phyloP scores from a whole-genome alignment of 2,888 invertebrate genomes.

The Epistrophella euchroma region DNA sequence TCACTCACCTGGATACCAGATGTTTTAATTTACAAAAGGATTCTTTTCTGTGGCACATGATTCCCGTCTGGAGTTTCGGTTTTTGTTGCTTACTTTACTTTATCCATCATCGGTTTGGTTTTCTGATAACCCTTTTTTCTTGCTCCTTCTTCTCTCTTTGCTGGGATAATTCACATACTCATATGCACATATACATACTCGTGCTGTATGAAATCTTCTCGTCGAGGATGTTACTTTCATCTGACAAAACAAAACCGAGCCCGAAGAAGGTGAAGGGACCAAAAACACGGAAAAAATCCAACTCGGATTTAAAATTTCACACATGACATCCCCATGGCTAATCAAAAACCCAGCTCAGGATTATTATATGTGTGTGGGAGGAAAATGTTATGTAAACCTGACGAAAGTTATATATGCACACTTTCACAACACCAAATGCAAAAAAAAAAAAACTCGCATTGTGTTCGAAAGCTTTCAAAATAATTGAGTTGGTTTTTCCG shows the following conservation, averaged over 20 bases:
- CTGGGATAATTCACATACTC: constrained; percentile 30
- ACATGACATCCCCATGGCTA: constrained; percentile 69
- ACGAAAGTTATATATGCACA: not conserved
- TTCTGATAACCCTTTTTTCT: constrained; percentile 28
- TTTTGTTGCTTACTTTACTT: constrained; percentile 45
- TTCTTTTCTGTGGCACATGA: constrained; percentile 67
- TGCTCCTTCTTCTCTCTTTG: not conserved
- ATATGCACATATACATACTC: not conserved
- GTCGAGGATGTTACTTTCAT: constrained; percentile 53
- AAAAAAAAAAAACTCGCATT: not conserved
- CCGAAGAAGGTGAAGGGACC: constrained; percentile 21
- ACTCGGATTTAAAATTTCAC: constrained; percentile 64
- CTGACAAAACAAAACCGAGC: constrained; percentile 40
- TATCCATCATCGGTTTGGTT: constrained; percentile 54
- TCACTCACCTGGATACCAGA: constrained; percentile 75
- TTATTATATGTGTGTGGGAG: not conserved
- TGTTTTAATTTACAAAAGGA: constrained; percentile 75
- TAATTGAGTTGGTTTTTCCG: constrained; percentile 59
- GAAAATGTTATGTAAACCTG: not conserved
- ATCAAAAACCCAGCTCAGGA: constrained; percentile 38
- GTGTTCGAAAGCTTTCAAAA: constrained; percentile 54
- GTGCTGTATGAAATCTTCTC: constrained; percentile 18
- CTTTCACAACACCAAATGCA: not conserved
- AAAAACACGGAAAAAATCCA: constrained; percentile 7
- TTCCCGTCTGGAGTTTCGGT: constrained; percentile 38